Base-by-base conservation (phyloP, 2,113 vertebrate genomes). In the Callipepla californica region DNA sequence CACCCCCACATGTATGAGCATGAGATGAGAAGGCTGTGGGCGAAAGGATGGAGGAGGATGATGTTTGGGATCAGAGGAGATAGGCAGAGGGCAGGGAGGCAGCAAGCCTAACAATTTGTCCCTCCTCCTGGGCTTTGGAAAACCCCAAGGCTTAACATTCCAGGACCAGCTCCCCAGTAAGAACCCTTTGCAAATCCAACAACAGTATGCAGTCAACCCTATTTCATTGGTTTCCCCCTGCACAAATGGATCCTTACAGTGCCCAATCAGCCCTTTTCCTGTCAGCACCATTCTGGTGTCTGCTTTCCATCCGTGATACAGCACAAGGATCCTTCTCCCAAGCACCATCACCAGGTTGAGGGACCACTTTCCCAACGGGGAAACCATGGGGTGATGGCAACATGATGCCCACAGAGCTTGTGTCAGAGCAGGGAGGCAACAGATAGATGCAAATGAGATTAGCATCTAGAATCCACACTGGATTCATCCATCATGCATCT, bases 51-150 rank as follows among this genome's bases (percentile, higher is more conserved):
- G 80, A 81, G 32, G 66, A 90, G 69, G 48, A 86, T 45, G 36
- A 94, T 57, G 53, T 90, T 89, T 82, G 30, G 87, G 67, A 77
- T 76, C 42, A 70, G 45, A 87, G 62, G 67, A 74, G 68, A 87
- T 50, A 67, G 87, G 91, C 74, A 91, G 89, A 82, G 48, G 68
- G 89, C 15, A 80, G 61, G 61, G 57, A 92, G 76, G 58, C 82
- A 95, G 13, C 63, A 80, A 88, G 92, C 95, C 85, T 95, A 93
- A 92, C 87, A 95, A 96, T 36, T 72, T 57, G 78, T 91, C 80
- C 3, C 40, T 93, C 93, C 92, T 91, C 82, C 87, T 86, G 87
- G 96, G 90, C 76, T 94, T 89, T 92, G 90, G 94, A 90, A 95
- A 94, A 75, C 53, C 69, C 66, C 0, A 2, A 90, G 80, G 69